These are phyloP conservation scores for Tupiocoris notatus DNA, from an alignment of 2,888 invertebrate species.

Conservation along the genomic window DNA sequence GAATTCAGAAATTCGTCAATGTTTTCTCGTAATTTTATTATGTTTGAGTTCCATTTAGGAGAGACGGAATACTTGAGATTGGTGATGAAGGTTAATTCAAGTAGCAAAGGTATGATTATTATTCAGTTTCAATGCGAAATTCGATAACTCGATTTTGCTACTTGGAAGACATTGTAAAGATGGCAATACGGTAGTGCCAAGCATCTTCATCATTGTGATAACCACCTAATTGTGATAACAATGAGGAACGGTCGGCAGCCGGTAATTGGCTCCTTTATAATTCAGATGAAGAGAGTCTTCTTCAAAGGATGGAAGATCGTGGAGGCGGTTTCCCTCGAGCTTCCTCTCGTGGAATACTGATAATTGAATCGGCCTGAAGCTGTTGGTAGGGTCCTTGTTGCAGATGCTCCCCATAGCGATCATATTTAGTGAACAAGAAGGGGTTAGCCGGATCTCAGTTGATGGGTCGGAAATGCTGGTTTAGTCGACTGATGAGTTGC, in stretches of 20 bases:
- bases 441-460: neutral
- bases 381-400: too few species aligned
- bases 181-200: too few species aligned
- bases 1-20: too few species aligned
- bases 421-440: neutral
- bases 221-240: slow-evolving; percentile 22
- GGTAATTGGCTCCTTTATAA: slow-evolving; percentile 33
- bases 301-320: neutral
- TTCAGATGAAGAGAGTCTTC: slow-evolving; percentile 17
- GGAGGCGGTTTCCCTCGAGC: neutral
- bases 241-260: neutral
- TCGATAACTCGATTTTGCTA: too few species aligned
- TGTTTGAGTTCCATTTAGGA: too few species aligned
- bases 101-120: too few species aligned
- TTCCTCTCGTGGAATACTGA: neutral
- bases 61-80: too few species aligned
- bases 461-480: neutral
- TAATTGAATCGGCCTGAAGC: slow-evolving; percentile 22
- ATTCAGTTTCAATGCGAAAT: too few species aligned
- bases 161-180: too few species aligned
- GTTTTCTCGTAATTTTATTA: too few species aligned
- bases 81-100: too few species aligned
- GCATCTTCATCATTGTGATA: slow-evolving; percentile 9
- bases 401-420: neutral
- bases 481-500: neutral